Percentiles rank a stretch among this genome's conserved stretches.
These are phyloP conservation scores for Amphiprion ocellaris DNA, from an alignment of 2,113 vertebrate species.

Conservation along the genomic window DNA sequence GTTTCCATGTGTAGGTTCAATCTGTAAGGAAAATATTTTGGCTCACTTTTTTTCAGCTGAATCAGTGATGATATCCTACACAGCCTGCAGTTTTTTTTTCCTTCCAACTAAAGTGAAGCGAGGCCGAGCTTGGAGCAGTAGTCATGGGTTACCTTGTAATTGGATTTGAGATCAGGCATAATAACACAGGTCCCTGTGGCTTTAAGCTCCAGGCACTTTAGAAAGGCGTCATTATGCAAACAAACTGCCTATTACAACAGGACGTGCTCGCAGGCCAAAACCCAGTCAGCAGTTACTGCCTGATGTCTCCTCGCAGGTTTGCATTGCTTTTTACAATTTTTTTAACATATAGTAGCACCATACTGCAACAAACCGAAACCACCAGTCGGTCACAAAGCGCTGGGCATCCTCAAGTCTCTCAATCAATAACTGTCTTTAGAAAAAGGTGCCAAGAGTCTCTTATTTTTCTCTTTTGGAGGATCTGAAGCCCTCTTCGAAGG, in stretches of 20 bases:
- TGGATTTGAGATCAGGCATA: slow-evolving; percentile 52
- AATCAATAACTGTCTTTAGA: slow-evolving; percentile 35
- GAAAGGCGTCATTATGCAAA: slow-evolving; percentile 71
- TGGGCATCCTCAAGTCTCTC: slow-evolving; percentile 20
- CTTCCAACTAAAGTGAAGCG: slow-evolving; percentile 32
- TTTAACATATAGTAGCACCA: slow-evolving; percentile 62
- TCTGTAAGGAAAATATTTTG: slow-evolving; percentile 34
- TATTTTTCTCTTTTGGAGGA: slow-evolving; percentile 49
- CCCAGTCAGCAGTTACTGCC: slow-evolving; percentile 67
- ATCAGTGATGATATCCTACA: not conserved
- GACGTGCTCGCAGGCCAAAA: slow-evolving; percentile 54
- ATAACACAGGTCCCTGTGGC: slow-evolving; percentile 66
- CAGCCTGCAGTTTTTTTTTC: not conserved
- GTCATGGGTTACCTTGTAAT: slow-evolving; percentile 50
- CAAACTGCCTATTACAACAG: slow-evolving; percentile 58
- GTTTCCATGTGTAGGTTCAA: slow-evolving; percentile 22
- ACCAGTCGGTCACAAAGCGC: slow-evolving; percentile 1
- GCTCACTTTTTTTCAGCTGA: slow-evolving; percentile 31
- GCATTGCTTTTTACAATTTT: slow-evolving; percentile 45
- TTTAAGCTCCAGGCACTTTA: slow-evolving; percentile 78
- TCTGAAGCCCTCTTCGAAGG: slow-evolving; percentile 62
- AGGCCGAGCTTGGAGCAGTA: slow-evolving; percentile 46
- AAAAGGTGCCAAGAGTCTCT: slow-evolving; percentile 68
- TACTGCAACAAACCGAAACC: slow-evolving; percentile 28
- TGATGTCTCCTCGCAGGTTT: slow-evolving; percentile 50